phyloP scores from a whole-genome alignment of 1,140 invertebrate species.

The Delia radicum region DNA sequence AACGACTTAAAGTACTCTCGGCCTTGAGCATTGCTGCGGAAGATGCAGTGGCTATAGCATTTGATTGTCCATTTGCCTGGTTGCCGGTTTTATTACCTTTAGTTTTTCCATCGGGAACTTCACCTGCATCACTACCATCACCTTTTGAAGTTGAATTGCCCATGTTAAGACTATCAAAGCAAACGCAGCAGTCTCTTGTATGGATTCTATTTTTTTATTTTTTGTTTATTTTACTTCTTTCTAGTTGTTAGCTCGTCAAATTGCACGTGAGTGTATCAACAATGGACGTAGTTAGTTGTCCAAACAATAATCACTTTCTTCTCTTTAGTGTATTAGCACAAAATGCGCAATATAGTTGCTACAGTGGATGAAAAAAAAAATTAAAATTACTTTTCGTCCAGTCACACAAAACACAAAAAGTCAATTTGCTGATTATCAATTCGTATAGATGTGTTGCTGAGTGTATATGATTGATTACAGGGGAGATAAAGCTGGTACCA shows the following conservation, averaged over 20 bases:
- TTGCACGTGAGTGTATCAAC: neutral
- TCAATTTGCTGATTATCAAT: neutral
- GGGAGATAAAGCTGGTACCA: no score
- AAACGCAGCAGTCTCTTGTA: neutral
- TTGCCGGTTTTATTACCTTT: neutral
- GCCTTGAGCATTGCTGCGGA: slow-evolving; percentile 18
- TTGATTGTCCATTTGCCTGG: neutral
- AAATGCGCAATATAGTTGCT: neutral
- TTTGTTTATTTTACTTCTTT: neutral
- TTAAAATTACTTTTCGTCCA: neutral
- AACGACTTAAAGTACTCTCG: slow-evolving; percentile 53
- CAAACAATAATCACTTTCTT: neutral
- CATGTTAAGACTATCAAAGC: neutral
- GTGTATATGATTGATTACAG: neutral
- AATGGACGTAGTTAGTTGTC: neutral
- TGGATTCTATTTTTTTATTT: neutral
- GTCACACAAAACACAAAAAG: neutral
- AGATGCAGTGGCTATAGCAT: neutral
- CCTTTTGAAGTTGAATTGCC: slow-evolving; percentile 6
- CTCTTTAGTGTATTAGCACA: neutral
- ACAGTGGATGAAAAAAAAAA: neutral
- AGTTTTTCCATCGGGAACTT: neutral
- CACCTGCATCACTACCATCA: neutral
- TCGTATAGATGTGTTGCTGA: neutral
- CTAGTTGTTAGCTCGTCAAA: neutral